These are phyloP conservation scores for Cerceris ruficornis DNA, from an alignment of 2,888 invertebrate genomes.

Conservation along the genomic window DNA sequence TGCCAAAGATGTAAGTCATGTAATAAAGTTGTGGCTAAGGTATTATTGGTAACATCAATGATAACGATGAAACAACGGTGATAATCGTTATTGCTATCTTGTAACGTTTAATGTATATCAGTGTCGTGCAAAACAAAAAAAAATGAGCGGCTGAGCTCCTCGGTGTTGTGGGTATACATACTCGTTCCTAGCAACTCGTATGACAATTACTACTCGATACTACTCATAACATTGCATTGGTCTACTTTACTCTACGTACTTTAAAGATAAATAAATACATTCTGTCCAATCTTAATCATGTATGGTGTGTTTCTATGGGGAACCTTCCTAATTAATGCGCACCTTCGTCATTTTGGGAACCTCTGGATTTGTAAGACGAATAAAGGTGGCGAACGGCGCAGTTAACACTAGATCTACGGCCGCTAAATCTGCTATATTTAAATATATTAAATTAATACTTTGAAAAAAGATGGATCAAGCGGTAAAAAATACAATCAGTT, in stretches of 20 bases:
- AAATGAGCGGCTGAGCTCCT: conserved; percentile 79
- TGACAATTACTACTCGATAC: conserved; percentile 80
- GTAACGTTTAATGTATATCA: conserved; percentile 80
- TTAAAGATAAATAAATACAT: conserved; percentile 81
- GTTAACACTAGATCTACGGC: too few relatives aligned
- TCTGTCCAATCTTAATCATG: conserved; percentile 78
- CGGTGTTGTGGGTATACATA: conserved; percentile 81
- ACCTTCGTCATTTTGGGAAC: not conserved
- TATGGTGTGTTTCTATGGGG: conserved; percentile 17
- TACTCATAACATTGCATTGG: conserved; percentile 81
- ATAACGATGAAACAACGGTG: conserved; percentile 65
- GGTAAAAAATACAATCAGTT: too few relatives aligned
- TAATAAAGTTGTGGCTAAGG: conserved; percentile 66
- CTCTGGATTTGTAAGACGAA: too few relatives aligned
- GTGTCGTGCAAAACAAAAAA: conserved; percentile 77
- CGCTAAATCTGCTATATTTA: too few relatives aligned
- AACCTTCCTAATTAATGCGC: not conserved
- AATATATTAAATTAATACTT: too few relatives aligned
- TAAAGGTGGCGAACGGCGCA: too few relatives aligned
- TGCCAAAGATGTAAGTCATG: conserved; percentile 68
- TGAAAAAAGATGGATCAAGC: too few relatives aligned
- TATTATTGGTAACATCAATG: conserved; percentile 64
- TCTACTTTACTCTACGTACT: conserved; percentile 81
- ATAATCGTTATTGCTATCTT: conserved; percentile 75
- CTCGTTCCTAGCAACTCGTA: conserved; percentile 81